Conservation (phyloP, 2,113 vertebrate genomes). For the Arenaria interpres region DNA sequence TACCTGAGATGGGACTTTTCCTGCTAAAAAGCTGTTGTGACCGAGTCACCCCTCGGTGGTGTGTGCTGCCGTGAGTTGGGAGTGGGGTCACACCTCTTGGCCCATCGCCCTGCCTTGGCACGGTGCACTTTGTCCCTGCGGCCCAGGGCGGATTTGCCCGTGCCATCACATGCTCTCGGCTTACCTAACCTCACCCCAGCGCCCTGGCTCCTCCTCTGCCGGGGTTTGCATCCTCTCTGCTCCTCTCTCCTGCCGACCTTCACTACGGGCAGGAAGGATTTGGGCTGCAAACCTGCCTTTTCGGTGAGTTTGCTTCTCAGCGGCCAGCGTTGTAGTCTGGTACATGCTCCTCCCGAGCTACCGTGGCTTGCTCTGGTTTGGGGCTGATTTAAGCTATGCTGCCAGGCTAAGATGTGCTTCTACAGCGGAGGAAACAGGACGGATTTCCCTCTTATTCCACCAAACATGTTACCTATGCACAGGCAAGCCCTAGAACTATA, state of each 20-base stretch:
- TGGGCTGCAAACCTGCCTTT: not conserved
- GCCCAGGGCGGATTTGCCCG: fast-evolving
- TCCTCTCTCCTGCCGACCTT: not conserved
- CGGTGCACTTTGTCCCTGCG: fast-evolving
- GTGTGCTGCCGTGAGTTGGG: not conserved
- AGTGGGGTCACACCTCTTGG: not conserved
- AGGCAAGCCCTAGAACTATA: not conserved
- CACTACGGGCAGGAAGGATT: fast-evolving
- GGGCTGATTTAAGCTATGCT: not conserved
- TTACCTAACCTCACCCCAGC: not conserved
- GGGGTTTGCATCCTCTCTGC: not conserved
- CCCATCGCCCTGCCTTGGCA: not conserved
- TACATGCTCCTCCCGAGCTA: fast-evolving
- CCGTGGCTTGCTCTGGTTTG: not conserved
- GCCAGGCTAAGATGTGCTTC: not conserved
- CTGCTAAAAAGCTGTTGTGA: not conserved
- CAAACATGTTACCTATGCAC: not conserved
- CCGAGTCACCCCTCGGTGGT: fast-evolving
- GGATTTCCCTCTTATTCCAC: not conserved
- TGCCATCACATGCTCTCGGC: not conserved
- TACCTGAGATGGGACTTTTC: not conserved
- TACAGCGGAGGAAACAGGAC: not conserved
- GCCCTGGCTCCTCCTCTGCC: not conserved
- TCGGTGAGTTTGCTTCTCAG: not conserved
- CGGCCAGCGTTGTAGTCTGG: fast-evolving